Conservation (phyloP, 2,888 invertebrate species). For the Meteorus cinctellus region DNA sequence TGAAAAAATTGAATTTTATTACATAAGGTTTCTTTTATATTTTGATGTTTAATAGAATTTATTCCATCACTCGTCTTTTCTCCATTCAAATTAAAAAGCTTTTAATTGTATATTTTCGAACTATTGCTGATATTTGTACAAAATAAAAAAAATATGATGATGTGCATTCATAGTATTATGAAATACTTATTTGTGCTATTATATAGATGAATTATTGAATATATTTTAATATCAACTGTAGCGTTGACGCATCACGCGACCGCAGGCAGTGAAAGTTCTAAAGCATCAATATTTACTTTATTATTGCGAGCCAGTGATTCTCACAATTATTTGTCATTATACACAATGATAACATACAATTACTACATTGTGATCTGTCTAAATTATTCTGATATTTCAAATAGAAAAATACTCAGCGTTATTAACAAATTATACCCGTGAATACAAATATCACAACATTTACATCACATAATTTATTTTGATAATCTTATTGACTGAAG, state of each 20-base stretch:
- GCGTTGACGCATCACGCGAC: constrained; percentile 19
- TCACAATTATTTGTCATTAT: not conserved
- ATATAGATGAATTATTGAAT: not conserved
- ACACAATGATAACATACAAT: not conserved
- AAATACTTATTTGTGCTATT: not conserved
- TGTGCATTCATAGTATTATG: not conserved
- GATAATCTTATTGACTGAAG: not conserved
- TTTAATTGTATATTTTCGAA: not conserved
- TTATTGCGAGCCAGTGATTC: not conserved
- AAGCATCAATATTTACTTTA: not conserved
- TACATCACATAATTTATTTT: not conserved
- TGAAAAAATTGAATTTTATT: not conserved
- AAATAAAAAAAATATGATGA: too few species aligned
- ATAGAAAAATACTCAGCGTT: not conserved
- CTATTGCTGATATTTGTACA: not conserved
- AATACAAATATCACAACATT: not conserved
- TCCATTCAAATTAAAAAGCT: not conserved
- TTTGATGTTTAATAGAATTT: not conserved
- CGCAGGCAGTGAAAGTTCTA: constrained; percentile 34
- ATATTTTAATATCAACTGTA: not conserved
- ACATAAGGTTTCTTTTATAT: not conserved
- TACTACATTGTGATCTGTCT: not conserved
- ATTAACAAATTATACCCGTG: not conserved
- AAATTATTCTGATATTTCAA: not conserved
- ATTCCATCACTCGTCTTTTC: not conserved